Conservation (phyloP, 2,888 invertebrate species). For the Sepiola atlantica region DNA sequence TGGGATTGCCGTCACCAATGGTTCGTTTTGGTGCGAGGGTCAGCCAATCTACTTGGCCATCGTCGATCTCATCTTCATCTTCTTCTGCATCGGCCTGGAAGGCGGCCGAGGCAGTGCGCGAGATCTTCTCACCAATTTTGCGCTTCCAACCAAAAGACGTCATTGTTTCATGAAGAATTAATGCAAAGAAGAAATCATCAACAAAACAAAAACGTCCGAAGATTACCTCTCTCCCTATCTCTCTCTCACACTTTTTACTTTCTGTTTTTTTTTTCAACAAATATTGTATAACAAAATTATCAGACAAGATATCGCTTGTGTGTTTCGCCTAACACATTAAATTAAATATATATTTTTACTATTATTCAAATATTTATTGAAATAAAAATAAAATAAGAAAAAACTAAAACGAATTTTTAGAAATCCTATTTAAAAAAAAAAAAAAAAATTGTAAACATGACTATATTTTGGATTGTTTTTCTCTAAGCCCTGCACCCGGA, state of each 20-base stretch:
- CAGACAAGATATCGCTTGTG: neutral
- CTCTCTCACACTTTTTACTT: neutral
- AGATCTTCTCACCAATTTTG: slow-evolving; percentile 68
- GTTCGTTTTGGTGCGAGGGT: slow-evolving; percentile 61
- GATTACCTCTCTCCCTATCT: neutral
- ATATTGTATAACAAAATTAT: too few relatives aligned
- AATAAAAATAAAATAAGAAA: too few relatives aligned
- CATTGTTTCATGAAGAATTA: slow-evolving; percentile 50
- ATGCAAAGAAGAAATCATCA: neutral
- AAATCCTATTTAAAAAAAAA: too few relatives aligned
- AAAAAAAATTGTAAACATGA: too few relatives aligned
- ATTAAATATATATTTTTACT: too few relatives aligned
- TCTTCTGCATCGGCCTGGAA: slow-evolving; percentile 65
- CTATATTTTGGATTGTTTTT: too few relatives aligned
- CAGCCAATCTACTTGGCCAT: slow-evolving; percentile 68
- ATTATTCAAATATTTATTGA: too few relatives aligned
- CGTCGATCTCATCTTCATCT: slow-evolving; percentile 61
- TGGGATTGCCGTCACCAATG: slow-evolving; percentile 50
- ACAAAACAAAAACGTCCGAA: neutral
- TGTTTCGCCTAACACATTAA: too few relatives aligned
- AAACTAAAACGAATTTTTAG: too few relatives aligned
- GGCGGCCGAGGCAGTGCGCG: slow-evolving; percentile 56
- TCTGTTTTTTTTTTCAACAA: neutral
- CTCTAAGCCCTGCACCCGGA: too few relatives aligned
- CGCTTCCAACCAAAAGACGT: slow-evolving; percentile 73